These are phyloP conservation scores for Chiroxiphia lanceolata DNA, from an alignment of 2,797 vertebrate genomes.

Conservation along the genomic window DNA sequence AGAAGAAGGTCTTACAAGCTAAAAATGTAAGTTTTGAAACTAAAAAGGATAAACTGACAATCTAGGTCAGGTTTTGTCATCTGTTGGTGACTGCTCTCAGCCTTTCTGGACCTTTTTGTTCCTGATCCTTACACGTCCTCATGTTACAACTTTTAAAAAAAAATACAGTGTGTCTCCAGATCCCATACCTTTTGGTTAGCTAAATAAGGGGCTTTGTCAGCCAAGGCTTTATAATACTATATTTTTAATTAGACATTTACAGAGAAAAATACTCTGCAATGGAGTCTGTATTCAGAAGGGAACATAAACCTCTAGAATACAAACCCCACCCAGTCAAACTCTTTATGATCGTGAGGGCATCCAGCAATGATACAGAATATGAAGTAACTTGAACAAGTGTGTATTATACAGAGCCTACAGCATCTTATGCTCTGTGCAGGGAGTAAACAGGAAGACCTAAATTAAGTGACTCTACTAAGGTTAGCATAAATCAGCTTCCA, in stretches of 20 bases:
- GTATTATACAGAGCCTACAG: not conserved
- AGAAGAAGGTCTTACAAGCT: not conserved
- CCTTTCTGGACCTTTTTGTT: not conserved
- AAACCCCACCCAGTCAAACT: not conserved
- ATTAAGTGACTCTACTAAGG: not conserved
- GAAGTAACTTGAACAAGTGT: not conserved
- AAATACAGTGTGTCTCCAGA: not conserved
- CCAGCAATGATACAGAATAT: not conserved
- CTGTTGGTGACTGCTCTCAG: not conserved
- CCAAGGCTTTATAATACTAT: not conserved
- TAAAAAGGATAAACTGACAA: not conserved
- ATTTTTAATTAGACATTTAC: not conserved
- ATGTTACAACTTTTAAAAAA: not conserved
- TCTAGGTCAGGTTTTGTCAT: constrained; percentile 11
- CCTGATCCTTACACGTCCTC: not conserved
- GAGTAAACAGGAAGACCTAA: not conserved
- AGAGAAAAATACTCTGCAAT: not conserved
- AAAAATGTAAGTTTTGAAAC: not conserved
- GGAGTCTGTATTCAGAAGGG: not conserved
- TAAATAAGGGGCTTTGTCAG: not conserved
- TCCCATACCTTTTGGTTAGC: not conserved
- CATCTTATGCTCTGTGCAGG: not conserved
- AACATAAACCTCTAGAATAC: not conserved
- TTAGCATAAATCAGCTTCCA: not conserved
- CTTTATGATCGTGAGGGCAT: not conserved